A percentile compares a stretch with the other conserved stretches of the same genome.
Evolutionary conservation across 2,888 invertebrate species (phyloP).

Genomic region (Onthophagus sagittarius): DNA sequence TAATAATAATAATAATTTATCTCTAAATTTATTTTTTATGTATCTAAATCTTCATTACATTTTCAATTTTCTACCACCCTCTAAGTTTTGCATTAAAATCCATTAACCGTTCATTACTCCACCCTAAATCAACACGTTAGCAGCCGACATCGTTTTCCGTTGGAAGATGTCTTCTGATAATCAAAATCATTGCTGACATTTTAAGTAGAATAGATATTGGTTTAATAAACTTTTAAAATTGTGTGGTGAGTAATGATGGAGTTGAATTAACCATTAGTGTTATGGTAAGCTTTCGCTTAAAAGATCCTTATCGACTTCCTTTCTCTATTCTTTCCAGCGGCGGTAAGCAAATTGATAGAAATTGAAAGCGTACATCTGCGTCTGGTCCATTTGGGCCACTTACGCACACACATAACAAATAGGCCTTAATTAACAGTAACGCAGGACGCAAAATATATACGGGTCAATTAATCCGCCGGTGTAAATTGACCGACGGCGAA

Average conservation of each 20-base stretch:
- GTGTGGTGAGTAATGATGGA: neutral
- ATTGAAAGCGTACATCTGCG: constrained; percentile 4
- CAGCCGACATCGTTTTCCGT: neutral
- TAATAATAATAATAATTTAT: no score
- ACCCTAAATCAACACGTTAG: neutral
- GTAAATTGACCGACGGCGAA: constrained; percentile 1
- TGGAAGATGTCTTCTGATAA: neutral
- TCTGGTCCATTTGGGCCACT: neutral
- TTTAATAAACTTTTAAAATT: no score
- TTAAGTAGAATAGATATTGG: no score
- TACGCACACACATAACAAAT: constrained; percentile 2
- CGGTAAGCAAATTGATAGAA: neutral
- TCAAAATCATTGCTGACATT: no score
- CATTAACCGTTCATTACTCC: neutral
- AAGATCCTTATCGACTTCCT: neutral
- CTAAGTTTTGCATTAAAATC: neutral
- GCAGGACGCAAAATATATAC: constrained; percentile 9
- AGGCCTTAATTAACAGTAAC: constrained; percentile 3
- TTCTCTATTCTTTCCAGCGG: neutral
- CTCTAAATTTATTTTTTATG: neutral
- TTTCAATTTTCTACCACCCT: neutral
- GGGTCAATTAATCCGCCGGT: constrained; percentile 7
- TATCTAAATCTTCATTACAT: neutral
- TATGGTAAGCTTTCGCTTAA: neutral
- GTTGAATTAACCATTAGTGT: neutral